Conservation (phyloP, 2,113 vertebrate species). For the Dromaius novaehollandiae region DNA sequence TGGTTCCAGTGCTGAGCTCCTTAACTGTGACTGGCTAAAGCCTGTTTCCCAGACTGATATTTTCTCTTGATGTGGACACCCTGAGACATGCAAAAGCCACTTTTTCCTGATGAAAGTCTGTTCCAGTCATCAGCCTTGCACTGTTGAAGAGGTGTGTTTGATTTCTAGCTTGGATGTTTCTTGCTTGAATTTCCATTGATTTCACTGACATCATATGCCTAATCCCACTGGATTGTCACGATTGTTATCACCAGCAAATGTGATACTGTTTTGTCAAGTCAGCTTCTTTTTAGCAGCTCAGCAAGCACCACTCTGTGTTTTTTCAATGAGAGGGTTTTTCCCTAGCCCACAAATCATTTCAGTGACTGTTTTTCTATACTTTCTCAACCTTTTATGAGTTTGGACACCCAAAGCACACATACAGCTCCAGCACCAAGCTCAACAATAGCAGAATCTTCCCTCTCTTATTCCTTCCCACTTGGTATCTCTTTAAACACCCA, state of each 20-base stretch:
- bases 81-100: neutral
- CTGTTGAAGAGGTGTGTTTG: rapidly evolving
- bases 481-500: neutral
- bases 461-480: neutral
- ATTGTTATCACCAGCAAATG: neutral
- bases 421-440: neutral
- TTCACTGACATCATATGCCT: rapidly evolving
- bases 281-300: neutral
- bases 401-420: neutral
- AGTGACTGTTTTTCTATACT: neutral
- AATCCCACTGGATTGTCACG: neutral
- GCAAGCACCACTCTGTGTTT: neutral
- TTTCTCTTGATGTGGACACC: neutral
- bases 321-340: neutral
- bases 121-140: neutral
- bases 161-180: neutral
- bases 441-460: neutral
- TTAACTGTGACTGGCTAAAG: neutral
- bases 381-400: neutral
- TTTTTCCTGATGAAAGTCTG: neutral
- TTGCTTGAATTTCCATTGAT: neutral
- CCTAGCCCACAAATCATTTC: neutral
- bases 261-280: neutral
- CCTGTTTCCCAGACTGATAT: rapidly evolving
- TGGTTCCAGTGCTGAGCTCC: neutral